These are phyloP conservation scores for Cyaniris semiargus DNA, from an alignment of 2,888 invertebrate species.

Conservation along the genomic window DNA sequence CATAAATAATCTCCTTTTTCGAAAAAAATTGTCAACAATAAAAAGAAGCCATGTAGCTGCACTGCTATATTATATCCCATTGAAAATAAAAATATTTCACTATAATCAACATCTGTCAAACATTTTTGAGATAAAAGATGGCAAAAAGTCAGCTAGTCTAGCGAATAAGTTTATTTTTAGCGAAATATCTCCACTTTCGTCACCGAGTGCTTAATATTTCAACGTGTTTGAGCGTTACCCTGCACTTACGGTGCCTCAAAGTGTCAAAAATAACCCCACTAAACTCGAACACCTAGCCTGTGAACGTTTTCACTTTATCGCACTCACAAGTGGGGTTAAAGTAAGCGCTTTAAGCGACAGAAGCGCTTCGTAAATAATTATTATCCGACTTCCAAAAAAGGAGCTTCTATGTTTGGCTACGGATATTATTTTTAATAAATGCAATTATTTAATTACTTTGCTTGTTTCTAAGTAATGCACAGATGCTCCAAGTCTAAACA, in stretches of 20 bases:
- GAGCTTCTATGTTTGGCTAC: too few species aligned
- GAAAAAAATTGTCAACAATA: too few species aligned
- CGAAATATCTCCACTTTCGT: slow-evolving; percentile 16
- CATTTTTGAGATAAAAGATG: background rate
- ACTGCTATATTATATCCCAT: too few species aligned
- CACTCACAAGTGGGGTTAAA: background rate
- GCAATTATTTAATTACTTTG: too few species aligned
- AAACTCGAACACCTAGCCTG: slow-evolving; percentile 58
- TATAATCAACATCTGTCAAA: background rate
- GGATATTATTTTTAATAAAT: too few species aligned
- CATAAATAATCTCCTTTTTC: too few species aligned
- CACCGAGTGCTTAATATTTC: slow-evolving; percentile 32
- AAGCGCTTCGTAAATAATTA: background rate
- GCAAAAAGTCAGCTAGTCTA: slow-evolving; percentile 3
- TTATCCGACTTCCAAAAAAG: too few species aligned
- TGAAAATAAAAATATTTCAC: background rate
- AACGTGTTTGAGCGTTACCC: slow-evolving; percentile 9
- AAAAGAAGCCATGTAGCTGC: too few species aligned
- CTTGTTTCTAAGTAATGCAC: too few species aligned
- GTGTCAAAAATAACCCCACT: slow-evolving; percentile 54
- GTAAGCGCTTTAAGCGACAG: slow-evolving; percentile 33
- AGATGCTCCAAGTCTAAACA: too few species aligned
- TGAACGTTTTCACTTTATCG: slow-evolving; percentile 60
- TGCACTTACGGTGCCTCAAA: slow-evolving; percentile 41
- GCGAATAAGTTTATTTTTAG: slow-evolving; percentile 13